phyloP scores from a whole-genome alignment of 1,140 invertebrate species.

The Chymomyza costata region DNA sequence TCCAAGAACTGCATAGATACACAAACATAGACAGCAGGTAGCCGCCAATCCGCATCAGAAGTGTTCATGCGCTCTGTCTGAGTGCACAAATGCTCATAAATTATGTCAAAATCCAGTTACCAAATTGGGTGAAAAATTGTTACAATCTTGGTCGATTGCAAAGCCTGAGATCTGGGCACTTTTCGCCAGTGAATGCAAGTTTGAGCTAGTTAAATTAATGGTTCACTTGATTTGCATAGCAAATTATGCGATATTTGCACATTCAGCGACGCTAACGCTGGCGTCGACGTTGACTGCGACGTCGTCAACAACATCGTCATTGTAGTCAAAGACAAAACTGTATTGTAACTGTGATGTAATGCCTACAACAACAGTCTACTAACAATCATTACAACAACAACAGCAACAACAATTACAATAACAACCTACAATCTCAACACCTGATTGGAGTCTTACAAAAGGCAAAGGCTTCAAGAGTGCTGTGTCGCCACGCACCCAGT shows the following conservation, averaged over 20 bases:
- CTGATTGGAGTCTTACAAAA: too few relatives aligned
- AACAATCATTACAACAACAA: conserved; percentile 15
- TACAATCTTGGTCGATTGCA: conserved; percentile 47
- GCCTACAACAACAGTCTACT: conserved; percentile 6
- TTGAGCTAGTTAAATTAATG: conserved; percentile 45
- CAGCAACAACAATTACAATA: conserved; percentile 4
- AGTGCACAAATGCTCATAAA: conserved; percentile 42
- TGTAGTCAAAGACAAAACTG: neutral
- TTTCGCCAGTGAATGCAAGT: neutral
- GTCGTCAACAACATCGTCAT: neutral
- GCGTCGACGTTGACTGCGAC: neutral
- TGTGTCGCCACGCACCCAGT: conserved; percentile 44
- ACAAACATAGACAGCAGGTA: neutral
- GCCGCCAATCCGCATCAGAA: neutral
- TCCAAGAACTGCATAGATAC: conserved; percentile 11
- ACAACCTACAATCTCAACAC: conserved; percentile 1
- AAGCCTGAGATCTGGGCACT: conserved; percentile 23
- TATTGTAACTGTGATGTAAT: conserved; percentile 42
- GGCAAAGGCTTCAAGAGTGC: too few relatives aligned
- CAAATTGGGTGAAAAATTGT: conserved; percentile 68
- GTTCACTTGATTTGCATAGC: conserved; percentile 67
- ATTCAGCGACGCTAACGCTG: conserved; percentile 35
- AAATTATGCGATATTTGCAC: conserved; percentile 71
- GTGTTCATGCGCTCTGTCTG: conserved; percentile 1
- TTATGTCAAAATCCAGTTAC: conserved; percentile 69